These are phyloP conservation scores for Drosophila oshimai DNA, from an alignment of 1,140 invertebrate genomes.

Conservation along the genomic window DNA sequence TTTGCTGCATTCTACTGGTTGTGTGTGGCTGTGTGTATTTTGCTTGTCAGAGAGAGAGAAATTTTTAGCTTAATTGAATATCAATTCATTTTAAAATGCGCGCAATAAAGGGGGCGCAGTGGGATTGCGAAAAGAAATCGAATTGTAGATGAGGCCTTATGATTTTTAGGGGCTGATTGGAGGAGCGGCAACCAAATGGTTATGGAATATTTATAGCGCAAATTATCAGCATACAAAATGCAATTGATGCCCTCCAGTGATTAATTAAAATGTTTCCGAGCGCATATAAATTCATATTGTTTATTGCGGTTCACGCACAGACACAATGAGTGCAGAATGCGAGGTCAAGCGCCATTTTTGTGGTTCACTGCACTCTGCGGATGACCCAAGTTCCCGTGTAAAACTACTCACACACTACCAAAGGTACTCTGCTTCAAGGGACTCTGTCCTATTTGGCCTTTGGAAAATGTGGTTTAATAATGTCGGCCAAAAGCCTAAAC, in stretches of 20 bases:
- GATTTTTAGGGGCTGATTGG: slow-evolving; percentile 3
- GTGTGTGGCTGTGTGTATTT: background rate
- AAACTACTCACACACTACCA: background rate
- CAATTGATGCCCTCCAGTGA: slow-evolving; percentile 79
- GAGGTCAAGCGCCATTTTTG: slow-evolving; percentile 49
- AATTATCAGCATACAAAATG: slow-evolving; percentile 79
- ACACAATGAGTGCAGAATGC: slow-evolving; percentile 18
- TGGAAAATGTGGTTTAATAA: slow-evolving; percentile 9
- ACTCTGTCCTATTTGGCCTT: background rate
- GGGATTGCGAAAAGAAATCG: background rate
- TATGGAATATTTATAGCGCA: slow-evolving; percentile 72
- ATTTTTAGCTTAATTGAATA: slow-evolving; percentile 75
- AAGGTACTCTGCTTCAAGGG: background rate
- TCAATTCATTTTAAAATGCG: slow-evolving; percentile 69
- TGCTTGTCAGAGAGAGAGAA: background rate
- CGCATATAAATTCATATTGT: slow-evolving; percentile 76
- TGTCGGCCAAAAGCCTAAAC: background rate
- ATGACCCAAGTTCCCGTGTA: background rate
- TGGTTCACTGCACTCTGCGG: slow-evolving; percentile 30
- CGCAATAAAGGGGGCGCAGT: background rate
- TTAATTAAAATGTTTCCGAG: slow-evolving; percentile 78
- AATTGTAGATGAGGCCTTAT: slow-evolving; percentile 7
- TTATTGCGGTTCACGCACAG: slow-evolving; percentile 49
- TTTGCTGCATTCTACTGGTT: slow-evolving; percentile 44
- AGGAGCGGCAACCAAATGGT: slow-evolving; percentile 6